phyloP scores from a whole-genome alignment of 2,888 invertebrate species.

The Idaea aversata region DNA sequence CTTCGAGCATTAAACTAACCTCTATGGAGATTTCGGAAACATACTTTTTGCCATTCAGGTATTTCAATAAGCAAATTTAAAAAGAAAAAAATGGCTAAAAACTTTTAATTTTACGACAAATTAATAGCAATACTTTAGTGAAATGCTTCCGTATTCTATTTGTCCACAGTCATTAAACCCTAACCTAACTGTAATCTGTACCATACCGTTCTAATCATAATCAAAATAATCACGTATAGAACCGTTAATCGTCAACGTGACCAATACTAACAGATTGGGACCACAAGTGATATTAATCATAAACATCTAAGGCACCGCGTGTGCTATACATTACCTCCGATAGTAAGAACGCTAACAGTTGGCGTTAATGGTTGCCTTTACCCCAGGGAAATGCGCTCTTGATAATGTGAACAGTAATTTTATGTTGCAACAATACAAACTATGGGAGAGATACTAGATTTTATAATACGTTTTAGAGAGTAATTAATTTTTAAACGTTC shows the following conservation, averaged over 20 bases:
- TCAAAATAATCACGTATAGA: conserved; percentile 10
- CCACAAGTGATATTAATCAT: conserved; percentile 53
- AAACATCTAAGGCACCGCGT: conserved; percentile 46
- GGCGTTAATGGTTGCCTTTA: conserved; percentile 71
- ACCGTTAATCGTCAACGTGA: conserved; percentile 38
- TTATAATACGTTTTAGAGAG: conserved; percentile 33
- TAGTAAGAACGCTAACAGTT: conserved; percentile 68
- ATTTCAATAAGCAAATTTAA: not conserved
- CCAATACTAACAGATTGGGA: conserved; percentile 48
- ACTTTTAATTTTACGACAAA: not conserved
- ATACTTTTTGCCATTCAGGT: not conserved
- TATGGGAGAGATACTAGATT: not conserved
- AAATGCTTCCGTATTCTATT: not conserved
- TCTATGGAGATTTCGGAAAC: not conserved
- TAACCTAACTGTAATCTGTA: not conserved
- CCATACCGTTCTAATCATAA: not conserved
- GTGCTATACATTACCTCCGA: conserved; percentile 56
- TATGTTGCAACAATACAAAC: conserved; percentile 63
- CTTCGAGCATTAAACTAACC: too few relatives aligned
- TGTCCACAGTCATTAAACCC: not conserved
- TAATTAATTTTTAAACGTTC: conserved; percentile 31
- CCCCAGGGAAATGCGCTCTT: conserved; percentile 73
- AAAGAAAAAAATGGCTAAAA: too few relatives aligned
- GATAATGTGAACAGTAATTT: conserved; percentile 72
- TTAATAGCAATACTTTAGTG: not conserved